Percentiles rank a stretch among this genome's conserved stretches.
Conservation (phyloP, 1,140 invertebrate genomes). For the Meloidogyne exigua region DNA sequence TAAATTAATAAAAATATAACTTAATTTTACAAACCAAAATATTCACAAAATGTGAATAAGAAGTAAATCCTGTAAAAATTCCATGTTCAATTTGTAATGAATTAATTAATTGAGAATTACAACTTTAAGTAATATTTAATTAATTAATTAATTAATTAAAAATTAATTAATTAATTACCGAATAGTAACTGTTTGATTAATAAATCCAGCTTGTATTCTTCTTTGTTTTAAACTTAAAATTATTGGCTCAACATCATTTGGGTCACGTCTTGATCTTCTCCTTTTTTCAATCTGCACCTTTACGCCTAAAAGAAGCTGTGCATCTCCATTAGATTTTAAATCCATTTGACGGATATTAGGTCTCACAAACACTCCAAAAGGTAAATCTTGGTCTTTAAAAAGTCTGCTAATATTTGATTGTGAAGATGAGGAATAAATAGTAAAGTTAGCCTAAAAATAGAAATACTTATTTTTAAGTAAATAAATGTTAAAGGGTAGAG, state of each 20-base stretch:
- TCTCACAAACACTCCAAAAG: not conserved
- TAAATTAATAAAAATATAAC: not conserved
- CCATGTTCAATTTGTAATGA: conserved; percentile 46
- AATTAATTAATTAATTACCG: conserved; percentile 27
- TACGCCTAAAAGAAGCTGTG: conserved; percentile 39
- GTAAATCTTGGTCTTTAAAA: not conserved
- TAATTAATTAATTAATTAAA: not conserved
- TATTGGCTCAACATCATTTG: conserved; percentile 48
- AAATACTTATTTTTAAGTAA: no score
- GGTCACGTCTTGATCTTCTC: conserved; percentile 40
- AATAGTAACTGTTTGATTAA: conserved; percentile 41
- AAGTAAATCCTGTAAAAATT: conserved; percentile 41
- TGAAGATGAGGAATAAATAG: not conserved
- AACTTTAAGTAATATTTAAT: conserved; percentile 9
- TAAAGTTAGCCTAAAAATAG: not conserved
- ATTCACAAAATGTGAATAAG: conserved; percentile 29
- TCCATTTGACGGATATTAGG: conserved; percentile 6
- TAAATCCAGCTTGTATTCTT: conserved; percentile 21
- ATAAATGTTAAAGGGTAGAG: not conserved
- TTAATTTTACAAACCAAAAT: conserved; percentile 29
- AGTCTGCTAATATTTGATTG: not conserved
- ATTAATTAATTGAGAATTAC: conserved; percentile 38
- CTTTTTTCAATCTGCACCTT: conserved; percentile 45
- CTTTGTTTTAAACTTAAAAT: conserved; percentile 34
- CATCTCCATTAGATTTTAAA: conserved; percentile 23